Conservation (phyloP, 2,888 invertebrate species). For the Apamea monoglypha region DNA sequence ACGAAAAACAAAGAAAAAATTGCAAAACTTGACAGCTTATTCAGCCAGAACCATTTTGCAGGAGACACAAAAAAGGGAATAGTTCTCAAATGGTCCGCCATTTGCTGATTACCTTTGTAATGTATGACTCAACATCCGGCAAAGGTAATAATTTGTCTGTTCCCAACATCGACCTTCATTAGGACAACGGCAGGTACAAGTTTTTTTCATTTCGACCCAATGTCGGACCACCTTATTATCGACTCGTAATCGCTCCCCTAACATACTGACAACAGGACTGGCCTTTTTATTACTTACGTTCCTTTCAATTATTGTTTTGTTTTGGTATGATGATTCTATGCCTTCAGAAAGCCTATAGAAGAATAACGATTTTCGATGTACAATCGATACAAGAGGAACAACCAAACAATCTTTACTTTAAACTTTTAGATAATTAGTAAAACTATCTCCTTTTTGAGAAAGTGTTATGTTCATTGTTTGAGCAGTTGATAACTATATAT, state of each 20-base stretch:
- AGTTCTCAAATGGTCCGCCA: constrained; percentile 60
- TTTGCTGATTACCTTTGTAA: constrained; percentile 69
- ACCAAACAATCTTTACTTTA: background rate
- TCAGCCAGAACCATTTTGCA: constrained; percentile 48
- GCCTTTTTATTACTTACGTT: constrained; percentile 76
- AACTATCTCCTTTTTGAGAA: background rate
- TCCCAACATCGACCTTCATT: constrained; percentile 81
- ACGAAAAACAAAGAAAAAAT: background rate
- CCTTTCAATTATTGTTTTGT: constrained; percentile 66
- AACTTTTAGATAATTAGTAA: background rate
- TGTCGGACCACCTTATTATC: constrained; percentile 79
- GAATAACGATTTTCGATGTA: background rate
- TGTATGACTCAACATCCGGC: constrained; percentile 70
- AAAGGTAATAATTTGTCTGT: constrained; percentile 76
- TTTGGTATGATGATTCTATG: constrained; percentile 62
- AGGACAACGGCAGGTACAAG: constrained; percentile 84
- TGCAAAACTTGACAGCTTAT: constrained; percentile 26
- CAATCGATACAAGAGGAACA: background rate
- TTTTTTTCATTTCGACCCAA: constrained; percentile 78
- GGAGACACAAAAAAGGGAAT: constrained; percentile 45
- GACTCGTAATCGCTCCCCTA: constrained; percentile 76
- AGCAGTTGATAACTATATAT: constrained; percentile 5
- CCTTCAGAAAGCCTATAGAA: constrained; percentile 2
- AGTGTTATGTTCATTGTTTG: background rate
- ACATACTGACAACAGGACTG: constrained; percentile 71